These are phyloP conservation scores for Lamellibrachia luymesi DNA, from an alignment of 1,140 invertebrate genomes.

Conservation along the genomic window DNA sequence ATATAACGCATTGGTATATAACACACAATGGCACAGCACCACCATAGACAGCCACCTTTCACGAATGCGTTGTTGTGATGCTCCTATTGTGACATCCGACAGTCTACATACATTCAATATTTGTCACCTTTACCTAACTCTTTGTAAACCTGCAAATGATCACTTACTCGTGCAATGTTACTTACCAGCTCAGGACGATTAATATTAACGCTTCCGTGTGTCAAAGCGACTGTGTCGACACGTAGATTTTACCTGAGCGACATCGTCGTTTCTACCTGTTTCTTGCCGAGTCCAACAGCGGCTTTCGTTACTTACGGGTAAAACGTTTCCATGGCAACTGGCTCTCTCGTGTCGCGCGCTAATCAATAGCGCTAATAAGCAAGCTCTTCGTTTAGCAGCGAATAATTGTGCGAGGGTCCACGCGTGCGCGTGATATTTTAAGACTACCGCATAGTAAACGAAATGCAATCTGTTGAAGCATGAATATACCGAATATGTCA, in stretches of 20 bases:
- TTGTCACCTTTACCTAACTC: neutral
- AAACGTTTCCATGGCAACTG: neutral
- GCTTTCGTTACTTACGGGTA: neutral
- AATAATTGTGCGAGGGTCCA: neutral
- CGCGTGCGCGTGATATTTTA: neutral
- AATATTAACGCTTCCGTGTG: neutral
- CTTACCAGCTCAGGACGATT: neutral
- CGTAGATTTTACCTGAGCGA: neutral
- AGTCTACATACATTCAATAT: neutral
- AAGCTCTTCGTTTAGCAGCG: neutral
- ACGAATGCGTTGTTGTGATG: neutral
- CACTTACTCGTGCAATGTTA: neutral
- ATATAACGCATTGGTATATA: too few species aligned
- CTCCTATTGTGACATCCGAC: neutral
- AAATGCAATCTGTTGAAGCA: neutral
- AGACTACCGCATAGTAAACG: neutral
- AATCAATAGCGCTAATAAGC: neutral
- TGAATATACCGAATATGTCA: neutral
- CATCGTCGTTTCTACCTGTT: neutral
- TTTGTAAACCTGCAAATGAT: neutral
- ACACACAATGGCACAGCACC: neutral
- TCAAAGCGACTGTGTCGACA: neutral
- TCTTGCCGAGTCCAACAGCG: neutral
- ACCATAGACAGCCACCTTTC: neutral
- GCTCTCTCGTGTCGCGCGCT: neutral